Evolutionary conservation across 1,140 invertebrate species (phyloP).

Genomic region (Neodiprion pinetum): DNA sequence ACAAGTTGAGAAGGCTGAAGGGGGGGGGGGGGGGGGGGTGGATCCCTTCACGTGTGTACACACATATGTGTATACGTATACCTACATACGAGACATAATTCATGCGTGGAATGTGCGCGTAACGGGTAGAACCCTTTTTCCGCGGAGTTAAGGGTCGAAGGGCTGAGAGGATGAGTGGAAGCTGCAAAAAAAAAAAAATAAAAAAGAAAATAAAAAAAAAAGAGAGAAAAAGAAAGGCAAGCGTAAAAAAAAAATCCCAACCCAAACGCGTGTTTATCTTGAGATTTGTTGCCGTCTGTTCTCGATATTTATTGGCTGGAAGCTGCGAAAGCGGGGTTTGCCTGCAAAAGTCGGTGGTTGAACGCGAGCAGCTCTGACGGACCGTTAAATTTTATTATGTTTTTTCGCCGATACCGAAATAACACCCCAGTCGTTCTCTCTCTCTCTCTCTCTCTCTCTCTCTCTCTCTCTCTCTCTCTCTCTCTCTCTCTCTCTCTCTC

Average conservation of each 20-base stretch:
- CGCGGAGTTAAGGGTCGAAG: background rate
- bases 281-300: conserved; percentile 55
- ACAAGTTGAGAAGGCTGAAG: background rate
- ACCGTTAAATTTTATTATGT: conserved; percentile 48
- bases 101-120: background rate
- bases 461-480: conserved; percentile 14
- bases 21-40: too few species aligned
- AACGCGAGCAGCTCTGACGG: conserved; percentile 39
- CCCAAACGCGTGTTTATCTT: conserved; percentile 50
- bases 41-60: background rate
- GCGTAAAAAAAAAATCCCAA: conserved; percentile 44
- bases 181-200: background rate
- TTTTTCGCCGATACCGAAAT: conserved; percentile 32
- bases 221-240: conserved; percentile 30
- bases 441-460: conserved; percentile 27
- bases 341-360: conserved; percentile 17
- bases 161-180: background rate
- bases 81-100: background rate
- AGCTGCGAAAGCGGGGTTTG: background rate
- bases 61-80: too few species aligned
- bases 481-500: conserved; percentile 27
- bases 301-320: conserved; percentile 54
- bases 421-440: conserved; percentile 21
- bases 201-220: conserved; percentile 19
- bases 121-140: conserved; percentile 2